Evolutionary conservation across 2,888 invertebrate species (phyloP).

Genomic region (Seira musarum): DNA sequence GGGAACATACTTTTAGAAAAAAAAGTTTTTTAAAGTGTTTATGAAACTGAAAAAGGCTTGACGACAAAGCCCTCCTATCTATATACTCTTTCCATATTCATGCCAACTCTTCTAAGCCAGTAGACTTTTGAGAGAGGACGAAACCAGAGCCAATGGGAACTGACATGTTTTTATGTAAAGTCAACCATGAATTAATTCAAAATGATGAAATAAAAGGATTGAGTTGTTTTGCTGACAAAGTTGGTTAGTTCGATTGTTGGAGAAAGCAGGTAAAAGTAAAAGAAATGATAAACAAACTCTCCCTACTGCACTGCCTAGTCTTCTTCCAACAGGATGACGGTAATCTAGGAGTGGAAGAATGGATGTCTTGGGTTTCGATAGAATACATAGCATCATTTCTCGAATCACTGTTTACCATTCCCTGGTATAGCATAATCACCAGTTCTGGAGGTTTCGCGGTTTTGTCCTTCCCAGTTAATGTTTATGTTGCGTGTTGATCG

Average conservation of each 20-base stretch:
- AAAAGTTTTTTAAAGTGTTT: neutral
- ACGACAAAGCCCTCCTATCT: neutral
- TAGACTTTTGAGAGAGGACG: neutral
- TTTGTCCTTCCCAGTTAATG: slow-evolving; percentile 27
- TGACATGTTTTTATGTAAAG: too few species aligned
- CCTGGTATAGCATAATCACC: neutral
- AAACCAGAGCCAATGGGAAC: too few species aligned
- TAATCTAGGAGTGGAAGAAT: neutral
- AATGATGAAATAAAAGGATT: neutral
- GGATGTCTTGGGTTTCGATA: neutral
- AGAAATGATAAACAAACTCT: neutral
- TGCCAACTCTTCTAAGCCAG: neutral
- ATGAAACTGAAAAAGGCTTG: neutral
- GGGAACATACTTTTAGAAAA: neutral
- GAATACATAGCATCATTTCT: neutral
- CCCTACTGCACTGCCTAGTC: too few species aligned
- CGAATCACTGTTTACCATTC: neutral
- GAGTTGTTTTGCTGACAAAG: slow-evolving; percentile 8
- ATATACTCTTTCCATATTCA: neutral
- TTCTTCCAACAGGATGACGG: too few species aligned
- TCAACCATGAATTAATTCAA: neutral
- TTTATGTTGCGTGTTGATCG: slow-evolving; percentile 20
- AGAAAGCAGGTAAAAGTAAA: neutral
- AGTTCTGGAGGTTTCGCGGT: slow-evolving; percentile 22
- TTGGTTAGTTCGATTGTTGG: neutral